Conservation (phyloP, 2,888 invertebrate genomes). For the Dynastes maya region DNA sequence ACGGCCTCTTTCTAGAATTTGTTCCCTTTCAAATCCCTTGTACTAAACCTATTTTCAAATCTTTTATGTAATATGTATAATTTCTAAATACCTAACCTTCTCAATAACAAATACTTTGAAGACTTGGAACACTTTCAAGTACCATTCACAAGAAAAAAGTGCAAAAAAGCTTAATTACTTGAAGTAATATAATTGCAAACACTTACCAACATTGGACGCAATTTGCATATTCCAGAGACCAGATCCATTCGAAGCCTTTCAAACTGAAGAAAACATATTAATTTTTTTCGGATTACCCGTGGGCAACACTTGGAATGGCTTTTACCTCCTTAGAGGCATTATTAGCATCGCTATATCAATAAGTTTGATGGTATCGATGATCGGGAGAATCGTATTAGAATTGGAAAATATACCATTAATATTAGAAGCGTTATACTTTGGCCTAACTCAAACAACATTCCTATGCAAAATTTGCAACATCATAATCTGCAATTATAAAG, state of each 20-base stretch:
- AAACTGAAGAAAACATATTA: conserved; percentile 43
- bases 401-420: conserved; percentile 51
- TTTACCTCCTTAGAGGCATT: conserved; percentile 38
- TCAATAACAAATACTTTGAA: too few relatives aligned
- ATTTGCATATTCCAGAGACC: conserved; percentile 39
- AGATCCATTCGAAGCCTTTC: conserved; percentile 47
- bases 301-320: conserved; percentile 35
- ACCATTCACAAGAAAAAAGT: too few relatives aligned
- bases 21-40: too few relatives aligned
- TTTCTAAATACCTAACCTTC: too few relatives aligned
- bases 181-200: too few relatives aligned
- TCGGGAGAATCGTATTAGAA: conserved; percentile 41
- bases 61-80: too few relatives aligned
- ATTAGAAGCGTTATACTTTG: conserved; percentile 54
- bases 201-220: too few relatives aligned
- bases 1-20: too few relatives aligned
- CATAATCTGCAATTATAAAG: conserved; percentile 48
- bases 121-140: too few relatives aligned
- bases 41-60: too few relatives aligned
- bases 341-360: conserved; percentile 42
- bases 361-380: conserved; percentile 49
- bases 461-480: conserved; percentile 55
- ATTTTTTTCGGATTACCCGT: conserved; percentile 49
- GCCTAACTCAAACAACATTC: conserved; percentile 55
- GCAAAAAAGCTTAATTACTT: too few relatives aligned